A percentile compares a stretch with the other conserved stretches of the same genome.
These are phyloP conservation scores for Lepus americanus DNA, from an alignment of 2,113 vertebrate genomes.

Conservation along the genomic window DNA sequence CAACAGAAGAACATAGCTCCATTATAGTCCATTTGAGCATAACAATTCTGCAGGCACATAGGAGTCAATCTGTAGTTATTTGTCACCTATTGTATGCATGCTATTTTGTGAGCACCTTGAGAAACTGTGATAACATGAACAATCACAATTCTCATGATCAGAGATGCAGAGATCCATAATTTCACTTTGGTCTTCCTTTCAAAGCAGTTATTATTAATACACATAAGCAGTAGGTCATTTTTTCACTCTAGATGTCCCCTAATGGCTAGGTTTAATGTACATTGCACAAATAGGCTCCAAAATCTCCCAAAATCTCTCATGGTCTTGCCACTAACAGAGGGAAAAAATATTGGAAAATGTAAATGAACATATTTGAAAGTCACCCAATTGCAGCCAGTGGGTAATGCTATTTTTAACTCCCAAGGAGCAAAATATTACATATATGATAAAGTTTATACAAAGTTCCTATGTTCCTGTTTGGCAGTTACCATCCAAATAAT, in stretches of 20 bases:
- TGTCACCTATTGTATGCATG: neutral
- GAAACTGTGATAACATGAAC: neutral
- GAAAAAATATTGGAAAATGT: neutral
- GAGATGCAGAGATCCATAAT: neutral
- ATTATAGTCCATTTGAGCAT: neutral
- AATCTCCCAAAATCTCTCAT: constrained; percentile 17
- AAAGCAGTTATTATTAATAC: neutral
- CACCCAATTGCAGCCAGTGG: neutral
- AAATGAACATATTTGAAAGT: neutral
- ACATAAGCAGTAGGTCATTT: neutral
- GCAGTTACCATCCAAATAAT: neutral
- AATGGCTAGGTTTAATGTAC: neutral
- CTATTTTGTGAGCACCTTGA: neutral
- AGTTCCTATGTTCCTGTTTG: neutral
- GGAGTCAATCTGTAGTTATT: neutral
- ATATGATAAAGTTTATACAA: neutral
- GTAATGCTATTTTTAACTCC: neutral
- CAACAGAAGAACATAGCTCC: neutral
- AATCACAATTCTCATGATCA: neutral
- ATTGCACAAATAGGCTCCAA: neutral
- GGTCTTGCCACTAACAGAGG: neutral
- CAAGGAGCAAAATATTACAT: neutral
- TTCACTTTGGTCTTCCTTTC: neutral
- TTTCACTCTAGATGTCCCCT: neutral
- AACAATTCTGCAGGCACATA: neutral